phyloP scores from a whole-genome alignment of 2,888 invertebrate species.

The Campoplex capitator region DNA sequence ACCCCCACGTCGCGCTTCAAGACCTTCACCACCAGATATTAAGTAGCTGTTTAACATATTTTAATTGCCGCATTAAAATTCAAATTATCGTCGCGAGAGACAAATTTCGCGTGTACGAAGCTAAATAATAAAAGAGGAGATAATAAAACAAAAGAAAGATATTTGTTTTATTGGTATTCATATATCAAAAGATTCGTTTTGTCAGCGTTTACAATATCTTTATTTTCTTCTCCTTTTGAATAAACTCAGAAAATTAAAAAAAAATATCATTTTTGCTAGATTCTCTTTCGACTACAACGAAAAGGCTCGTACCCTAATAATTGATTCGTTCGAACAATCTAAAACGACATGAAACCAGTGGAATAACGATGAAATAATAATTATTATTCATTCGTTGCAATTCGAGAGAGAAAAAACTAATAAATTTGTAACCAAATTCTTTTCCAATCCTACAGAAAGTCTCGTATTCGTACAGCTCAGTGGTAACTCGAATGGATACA shows the following conservation, averaged over 20 bases:
- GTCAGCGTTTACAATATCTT: not conserved
- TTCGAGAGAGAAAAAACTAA: no score
- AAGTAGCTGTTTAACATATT: constrained; percentile 82
- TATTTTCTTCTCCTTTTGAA: not conserved
- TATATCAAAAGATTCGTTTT: constrained; percentile 8
- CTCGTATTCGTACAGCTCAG: no score
- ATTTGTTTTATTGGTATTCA: not conserved
- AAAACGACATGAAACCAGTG: no score
- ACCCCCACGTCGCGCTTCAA: constrained; percentile 71
- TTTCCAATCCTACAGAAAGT: no score
- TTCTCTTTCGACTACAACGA: not conserved
- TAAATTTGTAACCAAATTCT: no score
- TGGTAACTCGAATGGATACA: not conserved
- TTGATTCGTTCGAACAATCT: not conserved
- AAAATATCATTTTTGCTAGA: not conserved
- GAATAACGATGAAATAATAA: no score
- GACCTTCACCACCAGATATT: constrained; percentile 71
- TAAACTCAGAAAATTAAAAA: not conserved
- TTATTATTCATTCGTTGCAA: no score
- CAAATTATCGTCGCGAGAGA: constrained; percentile 70
- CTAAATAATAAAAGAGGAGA: not conserved
- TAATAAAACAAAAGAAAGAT: not conserved
- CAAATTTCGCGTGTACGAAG: constrained; percentile 14
- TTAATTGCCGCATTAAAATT: constrained; percentile 81
- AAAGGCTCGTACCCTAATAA: not conserved